Evolutionary conservation across 1,140 invertebrate species (phyloP).

Genomic region (Probaryconus sp.): DNA sequence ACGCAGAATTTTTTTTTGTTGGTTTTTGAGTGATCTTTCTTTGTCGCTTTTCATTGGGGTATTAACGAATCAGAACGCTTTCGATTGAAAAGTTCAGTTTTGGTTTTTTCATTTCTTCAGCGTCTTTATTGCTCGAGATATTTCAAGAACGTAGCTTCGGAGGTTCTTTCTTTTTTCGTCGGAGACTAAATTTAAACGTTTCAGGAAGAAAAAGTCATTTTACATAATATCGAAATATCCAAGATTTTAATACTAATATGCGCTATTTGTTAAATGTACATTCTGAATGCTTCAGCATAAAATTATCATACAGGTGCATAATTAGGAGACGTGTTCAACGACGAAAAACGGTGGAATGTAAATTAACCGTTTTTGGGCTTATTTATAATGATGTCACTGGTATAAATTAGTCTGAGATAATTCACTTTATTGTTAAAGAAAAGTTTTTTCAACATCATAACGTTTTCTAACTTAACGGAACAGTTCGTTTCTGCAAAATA

Average conservation of each 20-base stretch:
- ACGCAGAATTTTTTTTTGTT: too few species aligned
- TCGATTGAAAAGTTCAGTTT: too few species aligned
- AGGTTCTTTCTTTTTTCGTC: conserved; percentile 1
- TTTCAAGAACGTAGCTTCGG: too few species aligned
- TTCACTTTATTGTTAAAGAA: not conserved
- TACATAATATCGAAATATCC: conserved; percentile 39
- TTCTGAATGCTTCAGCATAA: conserved; percentile 41
- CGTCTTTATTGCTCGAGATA: too few species aligned
- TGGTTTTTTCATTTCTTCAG: not conserved
- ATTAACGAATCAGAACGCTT: too few species aligned
- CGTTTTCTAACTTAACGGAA: too few species aligned
- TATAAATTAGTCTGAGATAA: too few species aligned
- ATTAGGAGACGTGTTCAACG: conserved; percentile 15
- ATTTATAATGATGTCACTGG: not conserved
- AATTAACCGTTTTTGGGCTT: conserved; percentile 28
- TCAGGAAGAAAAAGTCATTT: conserved; percentile 25
- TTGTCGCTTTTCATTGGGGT: too few species aligned
- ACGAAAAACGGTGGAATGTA: conserved; percentile 31
- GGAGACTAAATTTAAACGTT: conserved; percentile 27
- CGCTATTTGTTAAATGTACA: conserved; percentile 50
- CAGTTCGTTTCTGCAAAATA: too few species aligned
- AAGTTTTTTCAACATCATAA: too few species aligned
- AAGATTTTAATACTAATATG: conserved; percentile 50
- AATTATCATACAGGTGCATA: conserved; percentile 57
- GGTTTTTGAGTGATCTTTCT: too few species aligned